These are phyloP conservation scores for Macrobrachium rosenbergii DNA, from an alignment of 1,140 invertebrate species.

Conservation along the genomic window DNA sequence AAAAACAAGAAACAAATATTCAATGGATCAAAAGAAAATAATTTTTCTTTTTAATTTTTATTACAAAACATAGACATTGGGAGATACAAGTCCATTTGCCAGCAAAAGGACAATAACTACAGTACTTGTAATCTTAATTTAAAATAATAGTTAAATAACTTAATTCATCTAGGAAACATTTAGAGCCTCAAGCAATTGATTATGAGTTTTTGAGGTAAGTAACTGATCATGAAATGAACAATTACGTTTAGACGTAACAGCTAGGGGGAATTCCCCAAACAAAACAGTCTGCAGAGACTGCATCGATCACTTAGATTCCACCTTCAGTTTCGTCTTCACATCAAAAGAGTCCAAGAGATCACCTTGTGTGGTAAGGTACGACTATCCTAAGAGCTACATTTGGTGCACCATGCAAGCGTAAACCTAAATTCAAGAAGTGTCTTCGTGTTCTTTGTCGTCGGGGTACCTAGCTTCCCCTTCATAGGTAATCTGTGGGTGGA, in stretches of 20 bases:
- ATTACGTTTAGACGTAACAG: neutral
- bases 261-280: neutral
- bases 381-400: neutral
- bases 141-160: neutral
- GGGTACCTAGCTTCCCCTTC: conserved; percentile 26
- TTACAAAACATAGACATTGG: conserved; percentile 7
- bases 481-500: conserved; percentile 46
- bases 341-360: neutral
- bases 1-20: neutral
- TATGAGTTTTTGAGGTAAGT: too few species aligned
- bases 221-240: too few species aligned
- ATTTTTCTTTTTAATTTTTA: neutral
- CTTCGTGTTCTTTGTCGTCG: neutral
- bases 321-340: neutral
- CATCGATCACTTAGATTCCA: neutral
- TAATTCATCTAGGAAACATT: neutral
- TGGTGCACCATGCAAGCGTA: too few species aligned
- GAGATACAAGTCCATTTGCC: conserved; percentile 2
- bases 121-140: neutral
- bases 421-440: neutral
- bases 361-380: neutral
- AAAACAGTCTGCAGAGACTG: neutral
- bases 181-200: neutral
- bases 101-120: conserved; percentile 3
- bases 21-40: neutral